These are phyloP conservation scores for Onychostruthus taczanowskii DNA, from an alignment of 2,113 vertebrate genomes.

Conservation along the genomic window DNA sequence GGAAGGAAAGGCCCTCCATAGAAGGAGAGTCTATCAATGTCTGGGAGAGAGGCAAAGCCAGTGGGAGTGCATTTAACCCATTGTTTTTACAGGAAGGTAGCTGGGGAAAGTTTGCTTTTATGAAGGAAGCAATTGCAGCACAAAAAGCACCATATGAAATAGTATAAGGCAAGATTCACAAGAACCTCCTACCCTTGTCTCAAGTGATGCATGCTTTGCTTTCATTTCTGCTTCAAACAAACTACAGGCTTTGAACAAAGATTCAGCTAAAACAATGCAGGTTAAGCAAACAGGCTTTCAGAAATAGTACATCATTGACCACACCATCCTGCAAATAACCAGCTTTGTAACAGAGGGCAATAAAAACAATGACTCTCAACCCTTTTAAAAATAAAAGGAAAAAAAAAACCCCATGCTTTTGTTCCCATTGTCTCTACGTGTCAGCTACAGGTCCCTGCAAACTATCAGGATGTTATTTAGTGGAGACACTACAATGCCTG, in stretches of 20 bases:
- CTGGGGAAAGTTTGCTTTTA: not conserved
- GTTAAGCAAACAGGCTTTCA: not conserved
- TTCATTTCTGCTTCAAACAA: not conserved
- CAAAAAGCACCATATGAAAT: not conserved
- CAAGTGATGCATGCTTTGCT: not conserved
- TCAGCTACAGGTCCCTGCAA: slow-evolving; percentile 4
- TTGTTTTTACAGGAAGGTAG: not conserved
- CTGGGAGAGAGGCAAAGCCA: not conserved
- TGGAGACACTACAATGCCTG: not conserved
- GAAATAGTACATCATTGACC: not conserved
- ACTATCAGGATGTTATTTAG: not conserved
- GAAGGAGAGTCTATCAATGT: fast-evolving
- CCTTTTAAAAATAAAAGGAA: not conserved
- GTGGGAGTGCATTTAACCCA: no score
- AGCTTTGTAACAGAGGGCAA: not conserved
- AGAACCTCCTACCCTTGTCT: not conserved
- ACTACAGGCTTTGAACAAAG: not conserved
- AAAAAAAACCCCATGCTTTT: not conserved
- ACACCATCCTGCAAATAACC: not conserved
- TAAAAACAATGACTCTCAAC: not conserved
- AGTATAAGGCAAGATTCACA: not conserved
- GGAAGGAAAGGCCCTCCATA: not conserved
- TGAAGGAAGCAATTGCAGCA: not conserved
- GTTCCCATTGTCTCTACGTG: not conserved
- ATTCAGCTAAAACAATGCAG: not conserved